Evolutionary conservation across 2,888 invertebrate species (phyloP).

Genomic region (Prosopocoilus inquinatus): DNA sequence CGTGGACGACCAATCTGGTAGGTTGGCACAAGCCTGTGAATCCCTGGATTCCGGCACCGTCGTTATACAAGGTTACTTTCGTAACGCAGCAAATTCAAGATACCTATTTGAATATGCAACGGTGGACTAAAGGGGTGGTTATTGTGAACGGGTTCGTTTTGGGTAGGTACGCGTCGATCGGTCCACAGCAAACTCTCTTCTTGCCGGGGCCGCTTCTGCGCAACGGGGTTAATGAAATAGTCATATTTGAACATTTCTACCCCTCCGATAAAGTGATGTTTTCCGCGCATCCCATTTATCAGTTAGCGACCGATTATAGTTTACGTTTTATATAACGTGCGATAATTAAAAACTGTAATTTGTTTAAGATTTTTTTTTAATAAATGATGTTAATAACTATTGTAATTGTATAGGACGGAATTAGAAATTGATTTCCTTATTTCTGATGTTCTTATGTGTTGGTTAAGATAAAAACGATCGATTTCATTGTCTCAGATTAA

Average conservation of each 20-base stretch:
- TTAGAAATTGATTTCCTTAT: no score
- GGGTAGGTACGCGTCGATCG: slow-evolving; percentile 79
- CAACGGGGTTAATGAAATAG: slow-evolving; percentile 49
- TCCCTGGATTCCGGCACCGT: slow-evolving; percentile 51
- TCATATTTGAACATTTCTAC: slow-evolving; percentile 47
- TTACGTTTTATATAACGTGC: no score
- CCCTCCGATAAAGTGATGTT: slow-evolving; percentile 34
- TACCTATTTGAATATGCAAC: slow-evolving; percentile 73
- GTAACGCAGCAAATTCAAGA: slow-evolving; percentile 58
- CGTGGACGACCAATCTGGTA: slow-evolving; percentile 45
- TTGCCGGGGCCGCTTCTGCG: slow-evolving; percentile 74
- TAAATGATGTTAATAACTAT: no score
- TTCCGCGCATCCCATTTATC: slow-evolving; percentile 24
- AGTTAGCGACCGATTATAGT: no score
- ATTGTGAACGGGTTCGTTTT: slow-evolving; percentile 84
- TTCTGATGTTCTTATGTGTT: no score
- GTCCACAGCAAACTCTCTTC: slow-evolving; percentile 82
- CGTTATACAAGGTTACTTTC: slow-evolving; percentile 56
- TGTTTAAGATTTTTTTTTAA: no score
- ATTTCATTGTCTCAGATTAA: no score
- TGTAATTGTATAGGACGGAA: no score
- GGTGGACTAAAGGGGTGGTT: slow-evolving; percentile 84
- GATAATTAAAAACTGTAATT: no score
- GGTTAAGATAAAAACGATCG: no score
- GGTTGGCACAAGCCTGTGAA: slow-evolving; percentile 40